phyloP scores from a whole-genome alignment of 2,797 vertebrate species.

The Darevskia mixta region DNA sequence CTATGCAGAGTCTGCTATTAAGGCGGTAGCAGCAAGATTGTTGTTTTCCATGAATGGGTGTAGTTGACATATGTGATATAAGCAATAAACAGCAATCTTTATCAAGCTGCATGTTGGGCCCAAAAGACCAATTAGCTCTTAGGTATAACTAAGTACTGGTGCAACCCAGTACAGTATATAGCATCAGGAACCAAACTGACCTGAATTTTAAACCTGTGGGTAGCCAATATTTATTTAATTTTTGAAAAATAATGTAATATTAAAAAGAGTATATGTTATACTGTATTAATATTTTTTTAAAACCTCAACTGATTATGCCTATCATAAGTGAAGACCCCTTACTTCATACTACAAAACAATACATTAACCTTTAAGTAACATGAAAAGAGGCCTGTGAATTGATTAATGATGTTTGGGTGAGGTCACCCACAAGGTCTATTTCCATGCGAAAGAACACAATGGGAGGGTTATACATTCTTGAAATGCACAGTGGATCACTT shows the following conservation, averaged over 20 bases:
- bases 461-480: slow-evolving; percentile 57
- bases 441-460: slow-evolving; percentile 57
- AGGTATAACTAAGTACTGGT: too few species aligned
- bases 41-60: background rate
- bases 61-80: background rate
- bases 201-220: background rate
- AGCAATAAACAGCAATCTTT: background rate
- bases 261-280: too few species aligned
- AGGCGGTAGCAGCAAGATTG: background rate
- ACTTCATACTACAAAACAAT: slow-evolving; percentile 46
- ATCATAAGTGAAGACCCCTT: slow-evolving; percentile 54
- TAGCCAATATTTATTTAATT: background rate
- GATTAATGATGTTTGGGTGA: slow-evolving; percentile 22
- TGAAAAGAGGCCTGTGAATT: slow-evolving; percentile 46
- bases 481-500: background rate
- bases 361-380: slow-evolving; percentile 53
- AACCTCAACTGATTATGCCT: slow-evolving; percentile 35
- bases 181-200: background rate
- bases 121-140: background rate
- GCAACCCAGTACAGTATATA: background rate
- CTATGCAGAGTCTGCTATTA: background rate
- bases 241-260: too few species aligned
- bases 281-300: too few species aligned
- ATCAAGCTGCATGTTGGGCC: background rate
- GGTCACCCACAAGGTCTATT: slow-evolving; percentile 34